Percentiles rank a stretch among this genome's conserved stretches.
Conservation (phyloP, 2,797 vertebrate species). For the Sus cebifrons region DNA sequence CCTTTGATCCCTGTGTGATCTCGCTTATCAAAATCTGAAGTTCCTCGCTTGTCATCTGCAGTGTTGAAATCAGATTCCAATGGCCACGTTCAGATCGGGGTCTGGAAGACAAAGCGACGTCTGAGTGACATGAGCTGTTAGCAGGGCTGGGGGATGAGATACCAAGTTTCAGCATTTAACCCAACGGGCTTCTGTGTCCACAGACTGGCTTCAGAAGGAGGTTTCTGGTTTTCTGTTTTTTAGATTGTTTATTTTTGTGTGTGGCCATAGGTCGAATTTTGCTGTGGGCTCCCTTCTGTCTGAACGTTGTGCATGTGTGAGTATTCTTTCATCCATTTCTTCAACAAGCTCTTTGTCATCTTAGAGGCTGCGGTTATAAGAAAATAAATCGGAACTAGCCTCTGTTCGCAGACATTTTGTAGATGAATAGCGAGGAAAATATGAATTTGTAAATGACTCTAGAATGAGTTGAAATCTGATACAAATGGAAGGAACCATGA, state of each 20-base stretch:
- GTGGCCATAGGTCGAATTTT: not conserved
- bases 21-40: not conserved
- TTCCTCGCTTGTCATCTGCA: not conserved
- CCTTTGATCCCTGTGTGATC: not conserved
- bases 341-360: not conserved
- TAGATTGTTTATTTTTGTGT: not conserved
- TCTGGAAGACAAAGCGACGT: not conserved
- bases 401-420: not conserved
- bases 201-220: fast-evolving
- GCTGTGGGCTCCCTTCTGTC: not conserved
- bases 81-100: fast-evolving
- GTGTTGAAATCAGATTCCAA: not conserved
- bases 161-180: fast-evolving
- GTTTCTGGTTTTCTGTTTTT: not conserved
- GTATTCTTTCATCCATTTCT: not conserved
- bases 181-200: fast-evolving
- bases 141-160: not conserved
- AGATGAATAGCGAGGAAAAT: not conserved
- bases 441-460: not conserved
- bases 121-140: fast-evolving
- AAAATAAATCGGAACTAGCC: not conserved
- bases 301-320: not conserved
- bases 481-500: not conserved
- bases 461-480: not conserved
- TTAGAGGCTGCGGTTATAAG: no score